Evolutionary conservation across 1,140 invertebrate genomes (phyloP), one percentile per base, ranked within the genome.

Genomic region (Thereuonema tuberculata): DNA sequence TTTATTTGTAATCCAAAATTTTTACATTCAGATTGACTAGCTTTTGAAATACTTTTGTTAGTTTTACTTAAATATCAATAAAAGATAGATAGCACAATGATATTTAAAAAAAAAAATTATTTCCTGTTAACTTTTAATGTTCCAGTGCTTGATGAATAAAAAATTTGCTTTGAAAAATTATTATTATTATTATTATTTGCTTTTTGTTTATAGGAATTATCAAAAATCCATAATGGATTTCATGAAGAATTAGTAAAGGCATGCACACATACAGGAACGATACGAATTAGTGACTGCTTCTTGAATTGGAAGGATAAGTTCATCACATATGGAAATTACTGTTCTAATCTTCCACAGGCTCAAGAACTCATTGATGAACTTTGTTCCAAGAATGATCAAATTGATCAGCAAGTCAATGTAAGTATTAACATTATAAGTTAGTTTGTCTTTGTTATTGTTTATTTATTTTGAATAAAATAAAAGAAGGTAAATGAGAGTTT

Each of bases 241-340:
- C 80, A 89, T 55, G 80, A 78, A 58, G 89, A 94, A 67, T 74
- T 97, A 48, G 75, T 79, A 14, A 83, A 85, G 68, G 84, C 89
- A 1, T 79, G 81, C 56, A 63, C 68, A 25, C 50, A 17, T 48
- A 59, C 24, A 59, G 52, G n/a, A 52, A n/a, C n/a, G n/a, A n/a
- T n/a, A n/a, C 59, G 64, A 29, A 63, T 79, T 5, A 68, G 70
- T 27, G 81, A 86, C 67, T 85, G 89, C 53, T 98, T 98, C 73
- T 79, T 94, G 1, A 84, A 85, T 61, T 94, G 85, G 81, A 84
- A 91, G 66, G 86, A 93, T 67, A 84, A 84, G 61, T 87, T 98
- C 71, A 78, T 98, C 17, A 81, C 95, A 49, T 98, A 98, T 71
- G 93, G 93, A 15, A 87, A 92, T 67, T 98, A 96, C 72, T 98